phyloP scores from a whole-genome alignment of 53 echinoderm and acorn worm genomes.

The Luidia sarsii region DNA sequence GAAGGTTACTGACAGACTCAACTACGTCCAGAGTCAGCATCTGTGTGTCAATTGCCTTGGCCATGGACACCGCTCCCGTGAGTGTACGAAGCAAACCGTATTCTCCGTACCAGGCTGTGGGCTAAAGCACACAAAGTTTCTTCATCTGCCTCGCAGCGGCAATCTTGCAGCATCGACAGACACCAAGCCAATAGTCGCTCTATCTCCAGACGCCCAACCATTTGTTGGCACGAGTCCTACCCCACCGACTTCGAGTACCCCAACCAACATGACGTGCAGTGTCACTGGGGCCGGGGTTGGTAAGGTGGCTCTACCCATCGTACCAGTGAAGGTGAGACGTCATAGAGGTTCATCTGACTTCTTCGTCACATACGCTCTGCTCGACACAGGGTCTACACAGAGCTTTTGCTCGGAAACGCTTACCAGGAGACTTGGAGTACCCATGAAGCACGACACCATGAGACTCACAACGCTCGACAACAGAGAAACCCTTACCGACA shows the following conservation, averaged over 20 bases:
- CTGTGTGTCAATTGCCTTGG: too few species aligned
- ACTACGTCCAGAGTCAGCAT: too few species aligned
- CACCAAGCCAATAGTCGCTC: background rate
- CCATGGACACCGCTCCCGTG: too few species aligned
- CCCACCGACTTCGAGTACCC: background rate
- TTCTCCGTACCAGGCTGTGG: too few species aligned
- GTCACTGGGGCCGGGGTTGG: background rate
- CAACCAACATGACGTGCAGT: background rate
- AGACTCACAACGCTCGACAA: background rate
- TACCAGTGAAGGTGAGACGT: slow-evolving; percentile 22
- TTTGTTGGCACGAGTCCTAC: background rate
- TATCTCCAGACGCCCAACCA: background rate
- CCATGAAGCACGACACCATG: background rate
- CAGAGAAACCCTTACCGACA: background rate
- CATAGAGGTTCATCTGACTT: background rate
- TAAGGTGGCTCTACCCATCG: slow-evolving; percentile 25
- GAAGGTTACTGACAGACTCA: slow-evolving; percentile 1
- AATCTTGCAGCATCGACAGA: too few species aligned
- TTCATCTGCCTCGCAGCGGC: too few species aligned
- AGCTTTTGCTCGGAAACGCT: background rate
- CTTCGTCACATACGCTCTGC: background rate
- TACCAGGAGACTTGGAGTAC: background rate
- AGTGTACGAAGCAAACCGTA: too few species aligned
- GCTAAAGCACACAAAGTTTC: too few species aligned
- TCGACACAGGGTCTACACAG: too few species aligned